phyloP scores from a whole-genome alignment of 2,113 vertebrate species.

The Heterochromis multidens region DNA sequence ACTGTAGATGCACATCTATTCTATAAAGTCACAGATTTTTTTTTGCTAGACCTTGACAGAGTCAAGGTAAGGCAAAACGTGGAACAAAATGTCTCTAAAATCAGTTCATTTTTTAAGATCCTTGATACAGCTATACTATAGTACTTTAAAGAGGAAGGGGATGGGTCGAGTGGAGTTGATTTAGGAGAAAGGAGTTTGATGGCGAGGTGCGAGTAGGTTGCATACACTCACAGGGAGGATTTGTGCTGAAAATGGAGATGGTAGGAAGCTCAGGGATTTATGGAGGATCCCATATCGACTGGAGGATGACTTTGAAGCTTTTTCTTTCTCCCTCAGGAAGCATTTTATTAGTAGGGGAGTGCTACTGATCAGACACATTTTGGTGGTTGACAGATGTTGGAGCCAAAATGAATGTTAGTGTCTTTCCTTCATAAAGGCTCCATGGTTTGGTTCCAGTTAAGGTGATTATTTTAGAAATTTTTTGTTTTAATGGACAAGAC shows the following conservation, averaged over 20 bases:
- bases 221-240: slow-evolving; percentile 11
- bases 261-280: slow-evolving; percentile 41
- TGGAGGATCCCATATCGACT: slow-evolving; percentile 26
- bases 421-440: neutral
- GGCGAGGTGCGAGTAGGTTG: slow-evolving; percentile 5
- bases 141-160: neutral
- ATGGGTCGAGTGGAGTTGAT: neutral
- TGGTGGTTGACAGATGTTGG: slow-evolving; percentile 7
- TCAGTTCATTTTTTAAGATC: neutral
- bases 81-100: neutral
- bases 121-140: neutral
- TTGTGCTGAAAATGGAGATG: slow-evolving; percentile 43
- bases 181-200: slow-evolving; percentile 16
- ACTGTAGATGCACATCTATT: neutral
- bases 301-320: slow-evolving; percentile 55
- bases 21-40: neutral
- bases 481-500: neutral
- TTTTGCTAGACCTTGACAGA: neutral
- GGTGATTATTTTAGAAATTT: neutral
- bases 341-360: slow-evolving; percentile 47
- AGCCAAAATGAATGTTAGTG: neutral
- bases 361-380: slow-evolving; percentile 9
- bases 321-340: slow-evolving; percentile 32
- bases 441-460: neutral
- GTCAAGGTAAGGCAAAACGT: neutral